Percentiles rank a stretch among this genome's conserved stretches.
These are phyloP conservation scores for Rana temporaria DNA, from an alignment of 2,113 vertebrate genomes.

Conservation along the genomic window DNA sequence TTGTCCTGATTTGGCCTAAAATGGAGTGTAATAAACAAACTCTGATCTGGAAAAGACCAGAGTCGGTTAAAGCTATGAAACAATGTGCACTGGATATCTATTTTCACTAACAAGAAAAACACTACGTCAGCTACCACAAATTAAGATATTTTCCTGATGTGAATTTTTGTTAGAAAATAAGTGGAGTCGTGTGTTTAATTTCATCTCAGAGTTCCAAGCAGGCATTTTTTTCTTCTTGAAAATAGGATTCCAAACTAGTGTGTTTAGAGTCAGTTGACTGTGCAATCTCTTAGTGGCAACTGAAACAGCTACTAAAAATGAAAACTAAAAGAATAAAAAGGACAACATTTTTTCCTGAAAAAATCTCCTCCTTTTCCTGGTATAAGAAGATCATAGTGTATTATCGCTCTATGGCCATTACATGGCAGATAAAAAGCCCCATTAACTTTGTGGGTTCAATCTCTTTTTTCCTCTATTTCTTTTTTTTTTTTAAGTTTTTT, in stretches of 20 bases:
- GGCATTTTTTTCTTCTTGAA: slow-evolving; percentile 77
- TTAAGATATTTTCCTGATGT: slow-evolving; percentile 85
- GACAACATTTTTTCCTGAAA: slow-evolving; percentile 70
- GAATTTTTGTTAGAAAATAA: slow-evolving; percentile 91
- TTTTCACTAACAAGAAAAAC: slow-evolving; percentile 84
- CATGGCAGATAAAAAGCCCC: slow-evolving; percentile 87
- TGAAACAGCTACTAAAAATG: slow-evolving; percentile 92
- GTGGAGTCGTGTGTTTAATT: slow-evolving; percentile 84
- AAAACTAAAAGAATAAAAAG: slow-evolving; percentile 47
- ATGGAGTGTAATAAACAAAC: slow-evolving; percentile 91
- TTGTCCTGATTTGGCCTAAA: slow-evolving; percentile 92
- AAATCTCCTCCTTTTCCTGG: slow-evolving; percentile 82
- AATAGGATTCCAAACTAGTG: slow-evolving; percentile 92
- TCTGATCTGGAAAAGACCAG: slow-evolving; percentile 81
- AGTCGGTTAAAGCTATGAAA: slow-evolving; percentile 92
- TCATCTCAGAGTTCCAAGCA: slow-evolving; percentile 84
- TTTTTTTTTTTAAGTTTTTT: slow-evolving; percentile 53
- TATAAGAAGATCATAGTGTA: slow-evolving; percentile 90
- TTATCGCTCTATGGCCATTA: slow-evolving; percentile 91
- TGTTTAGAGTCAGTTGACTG: slow-evolving; percentile 99
- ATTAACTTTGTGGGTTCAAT: slow-evolving; percentile 83
- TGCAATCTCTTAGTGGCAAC: slow-evolving; percentile 99
- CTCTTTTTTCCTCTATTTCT: slow-evolving; percentile 62
- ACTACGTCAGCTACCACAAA: slow-evolving; percentile 89
- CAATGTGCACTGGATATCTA: slow-evolving; percentile 88